Evolutionary conservation across 2,113 vertebrate genomes (phyloP), one percentile per base, ranked within the genome.

Genomic region (Daphoenositta chrysoptera): DNA sequence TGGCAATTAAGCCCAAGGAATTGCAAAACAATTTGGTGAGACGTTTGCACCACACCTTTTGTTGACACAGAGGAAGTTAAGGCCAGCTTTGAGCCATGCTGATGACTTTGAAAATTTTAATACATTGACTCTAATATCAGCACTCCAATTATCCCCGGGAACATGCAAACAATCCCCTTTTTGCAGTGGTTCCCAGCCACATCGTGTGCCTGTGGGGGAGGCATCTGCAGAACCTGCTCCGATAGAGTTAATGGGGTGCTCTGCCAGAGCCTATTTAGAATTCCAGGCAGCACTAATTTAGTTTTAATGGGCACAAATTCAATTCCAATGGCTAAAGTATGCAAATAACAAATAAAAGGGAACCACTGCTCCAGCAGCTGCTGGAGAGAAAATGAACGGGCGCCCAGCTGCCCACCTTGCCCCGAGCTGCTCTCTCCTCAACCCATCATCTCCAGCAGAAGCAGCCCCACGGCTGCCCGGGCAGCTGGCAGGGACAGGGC

Each of bases 321-420:
- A 94, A 94, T 95, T 95, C 83, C 93, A 84, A 72, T 82, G 94
- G 87, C 64, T 92, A 80, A 96, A 93, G 90, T 91, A 96, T 96
- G 96, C 95, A 96, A 94, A 95, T 93, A 94, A 90, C 93, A 94
- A 89, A 85, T 86, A 94, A 93, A 93, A 94, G 94, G 95, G 95
- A 96, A 92, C 71, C 94, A 95, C 94, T 86, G 79, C 90, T 95
- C 80, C 68, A 83, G 90, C 86, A 90, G 96, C 90, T 93, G 93
- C 83, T 3, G 20, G 56, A 54, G 63, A 66, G 90, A 63, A 87
- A 80, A 89, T 4, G 42, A 85, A 40, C 3, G 21, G 71, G 78
- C 4, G 1, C 73, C 60, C 87, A 45, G 66, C 84, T 89, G 60
- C 75, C 88, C 68, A 53, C 51, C 80, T 76, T 39, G 50, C 83